Conservation (phyloP, 2,888 invertebrate species). For the Hartigia nigra region DNA sequence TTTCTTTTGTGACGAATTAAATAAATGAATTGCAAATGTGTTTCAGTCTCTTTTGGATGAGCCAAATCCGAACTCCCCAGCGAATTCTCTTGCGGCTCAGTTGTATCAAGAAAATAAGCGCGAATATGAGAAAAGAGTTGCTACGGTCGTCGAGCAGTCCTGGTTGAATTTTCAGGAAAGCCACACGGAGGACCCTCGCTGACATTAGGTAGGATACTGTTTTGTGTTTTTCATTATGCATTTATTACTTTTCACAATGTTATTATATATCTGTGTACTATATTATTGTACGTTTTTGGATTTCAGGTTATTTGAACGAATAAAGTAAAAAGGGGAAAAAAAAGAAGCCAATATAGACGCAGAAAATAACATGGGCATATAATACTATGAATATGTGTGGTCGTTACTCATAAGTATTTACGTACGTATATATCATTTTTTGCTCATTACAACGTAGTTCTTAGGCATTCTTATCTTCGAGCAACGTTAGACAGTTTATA, state of each 20-base stretch:
- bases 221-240: neutral
- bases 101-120: conserved; percentile 75
- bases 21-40: conserved; percentile 23
- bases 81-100: conserved; percentile 75
- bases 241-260: neutral
- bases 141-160: conserved; percentile 74
- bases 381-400: conserved; percentile 42
- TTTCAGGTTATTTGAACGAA: conserved; percentile 23
- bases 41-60: conserved; percentile 75
- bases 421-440: conserved; percentile 8
- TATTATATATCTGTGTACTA: neutral
- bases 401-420: conserved; percentile 37
- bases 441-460: conserved; percentile 23
- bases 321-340: conserved; percentile 12
- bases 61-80: conserved; percentile 77
- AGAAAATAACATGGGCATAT: conserved; percentile 27
- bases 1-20: neutral
- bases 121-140: conserved; percentile 76
- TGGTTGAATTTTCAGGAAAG: conserved; percentile 68
- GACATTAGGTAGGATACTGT: conserved; percentile 48
- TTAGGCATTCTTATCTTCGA: conserved; percentile 27
- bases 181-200: conserved; percentile 62
- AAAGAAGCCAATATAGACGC: conserved; percentile 10
- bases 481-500: conserved; percentile 14
- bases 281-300: neutral